Conservation (phyloP, 2,113 vertebrate species). For the Pangasianodon gigas region DNA sequence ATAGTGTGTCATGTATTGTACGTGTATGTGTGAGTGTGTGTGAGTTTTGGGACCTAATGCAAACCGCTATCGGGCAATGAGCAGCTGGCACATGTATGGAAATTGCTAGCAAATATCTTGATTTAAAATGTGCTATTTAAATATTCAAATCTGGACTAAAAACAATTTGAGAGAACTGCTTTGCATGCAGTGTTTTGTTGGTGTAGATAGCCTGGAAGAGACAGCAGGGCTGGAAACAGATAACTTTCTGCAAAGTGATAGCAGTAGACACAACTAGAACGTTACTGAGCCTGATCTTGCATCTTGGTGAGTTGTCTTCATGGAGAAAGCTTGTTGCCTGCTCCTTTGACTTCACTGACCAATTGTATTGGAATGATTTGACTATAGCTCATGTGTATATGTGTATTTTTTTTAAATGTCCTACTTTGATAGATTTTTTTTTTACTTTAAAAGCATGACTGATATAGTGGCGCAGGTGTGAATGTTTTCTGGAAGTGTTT, state of each 20-base stretch:
- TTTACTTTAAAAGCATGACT: background rate
- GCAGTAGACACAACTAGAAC: background rate
- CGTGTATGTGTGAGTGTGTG: background rate
- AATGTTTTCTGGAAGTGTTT: background rate
- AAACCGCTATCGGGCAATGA: constrained; percentile 48
- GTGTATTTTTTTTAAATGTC: background rate
- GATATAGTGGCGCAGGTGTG: background rate
- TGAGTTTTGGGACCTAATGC: constrained; percentile 7
- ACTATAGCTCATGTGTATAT: background rate
- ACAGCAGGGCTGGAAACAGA: background rate
- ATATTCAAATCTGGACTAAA: constrained; percentile 77
- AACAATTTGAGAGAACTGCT: constrained; percentile 70
- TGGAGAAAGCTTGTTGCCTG: background rate
- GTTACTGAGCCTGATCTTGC: background rate
- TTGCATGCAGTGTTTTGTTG: constrained; percentile 76
- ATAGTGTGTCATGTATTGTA: background rate
- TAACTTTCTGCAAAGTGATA: background rate
- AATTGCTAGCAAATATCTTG: constrained; percentile 70
- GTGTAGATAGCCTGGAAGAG: constrained; percentile 49
- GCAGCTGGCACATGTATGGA: constrained; percentile 64
- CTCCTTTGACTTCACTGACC: background rate
- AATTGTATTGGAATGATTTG: background rate
- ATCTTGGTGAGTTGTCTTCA: constrained; percentile 39
- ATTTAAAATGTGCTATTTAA: constrained; percentile 74
- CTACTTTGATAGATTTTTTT: background rate